phyloP scores from a whole-genome alignment of 2,888 invertebrate species.

The Drosophila kanekoi region DNA sequence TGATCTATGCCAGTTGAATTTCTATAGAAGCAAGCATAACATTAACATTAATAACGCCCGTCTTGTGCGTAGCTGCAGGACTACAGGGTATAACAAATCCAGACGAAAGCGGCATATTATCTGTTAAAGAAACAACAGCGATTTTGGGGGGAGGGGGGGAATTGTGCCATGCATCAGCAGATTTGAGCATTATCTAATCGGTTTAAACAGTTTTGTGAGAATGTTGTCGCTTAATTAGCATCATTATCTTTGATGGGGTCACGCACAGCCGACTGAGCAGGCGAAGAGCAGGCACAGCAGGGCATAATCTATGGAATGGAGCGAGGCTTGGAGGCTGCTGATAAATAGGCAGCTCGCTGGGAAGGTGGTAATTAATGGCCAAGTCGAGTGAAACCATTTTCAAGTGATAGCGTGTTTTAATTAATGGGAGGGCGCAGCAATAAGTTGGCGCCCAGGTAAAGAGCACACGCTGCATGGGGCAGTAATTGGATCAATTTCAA shows the following conservation, averaged over 20 bases:
- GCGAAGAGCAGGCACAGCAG: background rate
- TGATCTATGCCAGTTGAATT: too few relatives aligned
- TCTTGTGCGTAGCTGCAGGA: background rate
- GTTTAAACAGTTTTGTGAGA: slow-evolving; percentile 64
- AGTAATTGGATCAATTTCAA: slow-evolving; percentile 35
- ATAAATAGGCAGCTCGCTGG: slow-evolving; percentile 58
- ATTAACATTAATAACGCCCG: background rate
- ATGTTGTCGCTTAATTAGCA: slow-evolving; percentile 74
- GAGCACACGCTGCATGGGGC: slow-evolving; percentile 6
- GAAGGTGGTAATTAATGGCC: slow-evolving; percentile 69
- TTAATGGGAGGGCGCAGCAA: slow-evolving; percentile 38
- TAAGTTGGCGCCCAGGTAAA: slow-evolving; percentile 17
- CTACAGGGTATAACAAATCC: slow-evolving; percentile 8
- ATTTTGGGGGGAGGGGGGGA: slow-evolving; percentile 14
- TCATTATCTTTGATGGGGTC: slow-evolving; percentile 75
- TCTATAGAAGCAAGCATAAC: too few relatives aligned
- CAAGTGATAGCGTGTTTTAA: slow-evolving; percentile 47
- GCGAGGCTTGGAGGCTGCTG: slow-evolving; percentile 18
- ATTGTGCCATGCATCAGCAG: slow-evolving; percentile 17
- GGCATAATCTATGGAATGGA: background rate
- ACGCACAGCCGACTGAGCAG: slow-evolving; percentile 51
- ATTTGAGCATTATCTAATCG: slow-evolving; percentile 66
- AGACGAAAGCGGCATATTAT: slow-evolving; percentile 6
- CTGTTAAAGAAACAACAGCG: slow-evolving; percentile 11
- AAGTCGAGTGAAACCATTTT: slow-evolving; percentile 44